Base-by-base conservation (phyloP, 2,797 vertebrate genomes). In the Myoxocephalus aenaeus region DNA sequence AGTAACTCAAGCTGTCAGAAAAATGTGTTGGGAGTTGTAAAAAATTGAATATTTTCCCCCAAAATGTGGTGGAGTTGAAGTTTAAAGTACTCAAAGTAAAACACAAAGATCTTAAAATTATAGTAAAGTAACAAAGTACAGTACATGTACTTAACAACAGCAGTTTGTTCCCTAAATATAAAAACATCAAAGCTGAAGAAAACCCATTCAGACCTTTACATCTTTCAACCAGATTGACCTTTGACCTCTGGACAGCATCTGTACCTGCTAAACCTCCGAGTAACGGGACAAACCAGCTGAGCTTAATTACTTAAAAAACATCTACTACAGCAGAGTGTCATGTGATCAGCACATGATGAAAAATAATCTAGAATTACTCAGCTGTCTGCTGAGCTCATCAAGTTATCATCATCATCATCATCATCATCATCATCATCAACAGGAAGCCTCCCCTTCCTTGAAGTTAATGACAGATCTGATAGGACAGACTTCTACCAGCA, bases 371-470 rank as follows among this genome's bases (percentile, higher is more conserved):
- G 25, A 57, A 15, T 54, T 12, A 7, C 13, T 7, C 66, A 68
- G 61, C 34, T 32, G 32, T 32, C 32, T 5, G 59, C 66, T 20
- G 68, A 62, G 65, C 76, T 32, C 87, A 59, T 87, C 73, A 65
- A 64, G 22, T 83, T 88, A 91, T 90, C 90, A 85, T 15, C 81
- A n/a, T 14, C 51, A 25, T 54, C 51, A 57, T 27, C 51, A 27
- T 17, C 53, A 27, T 56, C 53, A 32, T 54, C 51, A 13, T 76
- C 65, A 65, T 54, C 40, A 38, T 10, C 36, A 34, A 88, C 92
- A 92, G 90, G 89, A 93, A 91, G 90, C 34, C 34, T 89, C 77
- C 51, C 70, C 65, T 46, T 76, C 57, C 76, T 67, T 64, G n/a
- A 54, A 70, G 67, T 40, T 10, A 38, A 72, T 20, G 2, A 25